Conservation (phyloP, 2,113 vertebrate species). For the Tenebrosternarchus preto region DNA sequence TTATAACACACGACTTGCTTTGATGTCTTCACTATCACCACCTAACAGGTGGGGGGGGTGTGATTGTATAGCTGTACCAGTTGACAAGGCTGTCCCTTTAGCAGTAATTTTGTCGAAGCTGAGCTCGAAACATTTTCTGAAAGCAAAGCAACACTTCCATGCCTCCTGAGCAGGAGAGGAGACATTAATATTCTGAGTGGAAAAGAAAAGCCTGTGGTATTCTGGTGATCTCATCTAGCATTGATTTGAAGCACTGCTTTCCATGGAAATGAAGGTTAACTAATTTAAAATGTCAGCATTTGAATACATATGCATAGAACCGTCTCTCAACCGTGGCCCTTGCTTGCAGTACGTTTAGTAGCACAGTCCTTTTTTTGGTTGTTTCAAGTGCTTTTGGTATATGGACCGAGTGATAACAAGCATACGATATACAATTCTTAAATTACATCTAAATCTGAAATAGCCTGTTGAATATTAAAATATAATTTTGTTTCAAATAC, state of each 20-base stretch:
- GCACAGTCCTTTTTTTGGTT: neutral
- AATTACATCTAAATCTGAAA: constrained; percentile 8
- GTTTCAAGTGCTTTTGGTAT: neutral
- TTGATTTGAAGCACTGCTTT: constrained; percentile 53
- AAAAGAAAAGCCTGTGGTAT: constrained; percentile 44
- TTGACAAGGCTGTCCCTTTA: constrained; percentile 37
- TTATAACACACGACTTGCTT: constrained; percentile 56
- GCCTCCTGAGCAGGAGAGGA: constrained; percentile 33
- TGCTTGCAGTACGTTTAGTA: neutral
- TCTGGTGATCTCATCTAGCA: constrained; percentile 42
- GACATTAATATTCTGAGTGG: constrained; percentile 49
- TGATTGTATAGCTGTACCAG: constrained; percentile 54
- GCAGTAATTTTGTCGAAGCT: constrained; percentile 51
- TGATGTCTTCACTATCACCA: constrained; percentile 57
- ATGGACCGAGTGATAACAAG: neutral
- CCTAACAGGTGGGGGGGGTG: constrained; percentile 36
- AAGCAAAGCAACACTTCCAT: constrained; percentile 37
- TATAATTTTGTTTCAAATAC: constrained; percentile 1
- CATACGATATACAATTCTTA: neutral
- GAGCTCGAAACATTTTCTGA: constrained; percentile 55
- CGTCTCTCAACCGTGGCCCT: constrained; percentile 23
- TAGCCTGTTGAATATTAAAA: neutral
- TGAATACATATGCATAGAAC: constrained; percentile 54
- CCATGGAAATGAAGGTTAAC: constrained; percentile 53
- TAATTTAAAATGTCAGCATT: constrained; percentile 57